phyloP scores from a whole-genome alignment of 2,797 vertebrate species.

The Urosaurus nigricauda region DNA sequence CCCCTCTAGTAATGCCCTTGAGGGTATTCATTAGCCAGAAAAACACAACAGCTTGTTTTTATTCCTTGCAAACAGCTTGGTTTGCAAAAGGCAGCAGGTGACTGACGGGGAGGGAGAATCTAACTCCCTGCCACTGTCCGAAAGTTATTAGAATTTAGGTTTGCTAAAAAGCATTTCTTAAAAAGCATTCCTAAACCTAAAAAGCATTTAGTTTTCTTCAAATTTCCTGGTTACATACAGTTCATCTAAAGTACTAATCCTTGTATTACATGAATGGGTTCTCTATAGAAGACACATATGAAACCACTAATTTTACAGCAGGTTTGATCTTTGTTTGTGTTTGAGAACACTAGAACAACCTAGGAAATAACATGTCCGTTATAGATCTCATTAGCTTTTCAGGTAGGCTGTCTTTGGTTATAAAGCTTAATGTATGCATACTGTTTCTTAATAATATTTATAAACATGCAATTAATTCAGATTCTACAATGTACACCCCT shows the following conservation, averaged over 20 bases:
- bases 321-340: conserved; percentile 35
- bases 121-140: not conserved
- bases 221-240: conserved; percentile 4
- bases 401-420: not conserved
- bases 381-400: not conserved
- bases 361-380: not conserved
- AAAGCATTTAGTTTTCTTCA: conserved; percentile 23
- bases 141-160: not conserved
- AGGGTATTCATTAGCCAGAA: not conserved
- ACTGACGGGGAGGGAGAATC: not conserved
- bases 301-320: conserved; percentile 46
- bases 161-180: too few relatives aligned
- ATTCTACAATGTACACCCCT: not conserved
- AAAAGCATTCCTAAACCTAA: too few relatives aligned
- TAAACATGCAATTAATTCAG: not conserved
- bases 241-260: not conserved
- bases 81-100: not conserved
- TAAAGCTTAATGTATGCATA: not conserved
- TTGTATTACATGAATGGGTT: not conserved
- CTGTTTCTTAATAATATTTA: not conserved
- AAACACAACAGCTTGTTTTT: not conserved
- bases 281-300: not conserved
- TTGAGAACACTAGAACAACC: not conserved
- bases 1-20: too few relatives aligned
- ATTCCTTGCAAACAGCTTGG: not conserved